Evolutionary conservation across 2,888 invertebrate genomes (phyloP).

Genomic region (Cyrtodaria siliqua): DNA sequence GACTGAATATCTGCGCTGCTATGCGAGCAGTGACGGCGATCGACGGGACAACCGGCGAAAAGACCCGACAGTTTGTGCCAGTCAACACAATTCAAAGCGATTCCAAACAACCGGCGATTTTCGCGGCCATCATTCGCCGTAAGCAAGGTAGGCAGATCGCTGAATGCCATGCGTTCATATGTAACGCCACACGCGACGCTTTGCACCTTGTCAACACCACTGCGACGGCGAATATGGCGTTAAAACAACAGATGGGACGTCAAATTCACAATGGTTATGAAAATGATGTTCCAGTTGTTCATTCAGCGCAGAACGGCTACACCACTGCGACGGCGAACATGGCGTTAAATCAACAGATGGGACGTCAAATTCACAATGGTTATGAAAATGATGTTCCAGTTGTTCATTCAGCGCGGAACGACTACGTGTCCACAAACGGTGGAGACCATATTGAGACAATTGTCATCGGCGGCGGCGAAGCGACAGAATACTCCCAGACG

Average conservation of each 20-base stretch:
- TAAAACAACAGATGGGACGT: conserved; percentile 26
- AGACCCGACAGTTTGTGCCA: conserved; percentile 76
- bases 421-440: too few relatives aligned
- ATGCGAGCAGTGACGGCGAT: conserved; percentile 75
- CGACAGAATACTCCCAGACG: too few relatives aligned
- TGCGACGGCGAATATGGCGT: conserved; percentile 64
- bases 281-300: conserved; percentile 39
- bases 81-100: conserved; percentile 74
- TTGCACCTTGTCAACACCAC: conserved; percentile 97
- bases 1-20: conserved; percentile 82
- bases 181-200: conserved; percentile 94
- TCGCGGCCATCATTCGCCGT: conserved; percentile 81
- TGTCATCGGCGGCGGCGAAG: too few relatives aligned
- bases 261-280: conserved; percentile 15
- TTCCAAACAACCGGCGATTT: conserved; percentile 81
- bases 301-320: background rate
- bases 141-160: conserved; percentile 81
- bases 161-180: conserved; percentile 84
- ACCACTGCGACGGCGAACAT: too few relatives aligned
- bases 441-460: too few relatives aligned
- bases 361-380: conserved; percentile 6
- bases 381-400: conserved; percentile 40
- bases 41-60: conserved; percentile 66
- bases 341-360: background rate
- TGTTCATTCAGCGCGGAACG: conserved; percentile 6